Base-by-base conservation (phyloP, 2,888 invertebrate species). In the Pyrgus malvae region DNA sequence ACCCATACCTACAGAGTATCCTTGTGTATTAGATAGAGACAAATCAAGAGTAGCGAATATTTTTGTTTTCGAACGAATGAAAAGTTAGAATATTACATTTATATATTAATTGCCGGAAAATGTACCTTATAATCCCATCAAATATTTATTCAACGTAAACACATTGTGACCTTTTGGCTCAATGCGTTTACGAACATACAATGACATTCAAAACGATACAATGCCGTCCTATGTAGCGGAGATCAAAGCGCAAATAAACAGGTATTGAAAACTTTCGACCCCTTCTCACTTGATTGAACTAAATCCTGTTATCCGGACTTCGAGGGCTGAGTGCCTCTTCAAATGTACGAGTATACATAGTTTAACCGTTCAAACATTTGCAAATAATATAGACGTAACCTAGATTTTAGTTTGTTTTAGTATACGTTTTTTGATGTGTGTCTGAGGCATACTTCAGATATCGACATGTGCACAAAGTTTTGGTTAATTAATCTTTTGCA, bases 241-340 rank as follows among this genome's bases (percentile, higher is more conserved):
- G 62, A 65, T 65, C 62, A 65, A 66, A 65, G 60, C 59, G 61
- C 63, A 67, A 66, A 66, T 65, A 66, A 60, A 67, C 62, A 67
- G 58, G 58, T 57, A 64, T 61, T 60, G 61, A 58, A 63, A 65
- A 65, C 61, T 65, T 62, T 57, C 55, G 55, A 60, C 63, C 63
- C 64, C 64, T 62, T 61, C 65, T 62, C 61, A 65, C 64, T 64
- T 65, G 67, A 65, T 67, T 64, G 67, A 65, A 63, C 67, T 63
- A 65, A 67, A 64, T 67, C 67, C 63, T 59, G 62, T 65, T 65
- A 67, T 67, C 65, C 67, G 60, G 60, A 57, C 60, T 60, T 62
- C 62, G 58, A 48, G 65, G 65, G 61, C 63, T 58, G 57, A 62
- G 56, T 57, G 62, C 62, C 61, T 57, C 62, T 65, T 63, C 53